phyloP scores from a whole-genome alignment of 2,888 invertebrate genomes.

The Agrotis clavis region DNA sequence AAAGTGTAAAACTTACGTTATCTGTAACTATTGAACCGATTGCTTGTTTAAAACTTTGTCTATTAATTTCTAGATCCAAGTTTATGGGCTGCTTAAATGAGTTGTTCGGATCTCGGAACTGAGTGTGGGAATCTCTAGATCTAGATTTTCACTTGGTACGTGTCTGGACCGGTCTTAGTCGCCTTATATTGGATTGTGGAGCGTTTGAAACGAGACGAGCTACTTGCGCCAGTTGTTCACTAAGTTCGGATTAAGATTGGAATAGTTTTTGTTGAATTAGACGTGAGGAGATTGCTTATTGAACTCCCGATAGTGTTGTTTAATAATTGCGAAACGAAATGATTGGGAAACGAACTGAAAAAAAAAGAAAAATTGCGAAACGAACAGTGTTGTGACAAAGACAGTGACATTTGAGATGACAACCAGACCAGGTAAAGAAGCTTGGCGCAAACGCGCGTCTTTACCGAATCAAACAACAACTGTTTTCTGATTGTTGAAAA shows the following conservation, averaged over 20 bases:
- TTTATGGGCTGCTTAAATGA: constrained; percentile 57
- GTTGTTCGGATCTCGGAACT: constrained; percentile 62
- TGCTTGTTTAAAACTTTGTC: constrained; percentile 52
- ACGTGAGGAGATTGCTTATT: constrained; percentile 6
- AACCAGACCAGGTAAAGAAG: too few relatives aligned
- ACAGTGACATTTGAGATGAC: too few relatives aligned
- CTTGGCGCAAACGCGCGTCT: too few relatives aligned
- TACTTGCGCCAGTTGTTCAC: constrained; percentile 30
- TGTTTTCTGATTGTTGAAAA: too few relatives aligned
- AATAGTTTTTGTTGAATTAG: constrained; percentile 25
- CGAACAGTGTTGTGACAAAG: too few relatives aligned
- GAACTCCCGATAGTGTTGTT: constrained; percentile 3
- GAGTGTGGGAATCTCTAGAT: constrained; percentile 70
- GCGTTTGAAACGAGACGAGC: constrained; percentile 47
- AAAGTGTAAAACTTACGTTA: constrained; percentile 35
- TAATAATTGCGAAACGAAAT: not conserved
- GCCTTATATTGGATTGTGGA: constrained; percentile 47
- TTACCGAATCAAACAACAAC: too few relatives aligned
- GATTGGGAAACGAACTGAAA: too few relatives aligned
- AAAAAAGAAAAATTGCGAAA: too few relatives aligned
- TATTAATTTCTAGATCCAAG: constrained; percentile 53
- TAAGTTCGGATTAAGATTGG: constrained; percentile 28
- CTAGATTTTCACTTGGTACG: constrained; percentile 69
- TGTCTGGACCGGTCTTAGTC: constrained; percentile 65
- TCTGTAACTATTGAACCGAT: constrained; percentile 43